Percentiles rank a stretch among this genome's conserved stretches.
phyloP scores from a whole-genome alignment of 23 tunicate genomes.

The Diplosoma virens region DNA sequence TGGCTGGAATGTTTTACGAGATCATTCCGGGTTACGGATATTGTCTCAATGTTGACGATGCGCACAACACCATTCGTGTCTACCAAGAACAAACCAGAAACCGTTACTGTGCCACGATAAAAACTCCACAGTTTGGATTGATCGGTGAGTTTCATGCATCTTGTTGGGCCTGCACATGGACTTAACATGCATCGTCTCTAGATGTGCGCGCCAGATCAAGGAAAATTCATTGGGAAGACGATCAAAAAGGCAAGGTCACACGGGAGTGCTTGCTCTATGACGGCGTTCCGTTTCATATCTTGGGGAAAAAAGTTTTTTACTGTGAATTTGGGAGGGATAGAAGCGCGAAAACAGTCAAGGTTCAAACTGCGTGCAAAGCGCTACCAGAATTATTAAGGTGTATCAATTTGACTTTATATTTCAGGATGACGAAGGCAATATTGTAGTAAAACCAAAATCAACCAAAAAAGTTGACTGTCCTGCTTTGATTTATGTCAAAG shows the following conservation, averaged over 20 bases:
- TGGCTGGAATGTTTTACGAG: slow-evolving; percentile 29
- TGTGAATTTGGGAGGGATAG: slow-evolving; percentile 12
- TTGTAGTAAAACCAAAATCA: not conserved
- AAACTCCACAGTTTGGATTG: not conserved
- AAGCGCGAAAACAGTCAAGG: slow-evolving; percentile 1
- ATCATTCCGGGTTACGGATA: slow-evolving; percentile 29
- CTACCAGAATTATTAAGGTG: not conserved
- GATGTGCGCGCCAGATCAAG: slow-evolving; percentile 7
- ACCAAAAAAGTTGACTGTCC: slow-evolving; percentile 19
- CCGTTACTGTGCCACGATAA: not conserved
- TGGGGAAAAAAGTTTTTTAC: slow-evolving; percentile 18
- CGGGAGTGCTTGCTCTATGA: slow-evolving; percentile 16
- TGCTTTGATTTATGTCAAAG: slow-evolving; percentile 23
- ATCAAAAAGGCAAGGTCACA: slow-evolving; percentile 5
- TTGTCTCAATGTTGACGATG: slow-evolving; percentile 16
- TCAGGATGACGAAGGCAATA: not conserved
- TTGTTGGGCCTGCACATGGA: not conserved
- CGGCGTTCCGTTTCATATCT: slow-evolving; percentile 23
- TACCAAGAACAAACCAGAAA: slow-evolving; percentile 22
- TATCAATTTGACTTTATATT: not conserved
- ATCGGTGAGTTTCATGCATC: not conserved
- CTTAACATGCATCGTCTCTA: not conserved
- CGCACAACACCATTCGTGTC: slow-evolving; percentile 6
- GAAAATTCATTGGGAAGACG: slow-evolving; percentile 22
- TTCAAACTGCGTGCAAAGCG: not conserved